Percentiles rank a stretch among this genome's conserved stretches.
Conservation (phyloP, 2,888 invertebrate species). For the Steromphala cineraria region DNA sequence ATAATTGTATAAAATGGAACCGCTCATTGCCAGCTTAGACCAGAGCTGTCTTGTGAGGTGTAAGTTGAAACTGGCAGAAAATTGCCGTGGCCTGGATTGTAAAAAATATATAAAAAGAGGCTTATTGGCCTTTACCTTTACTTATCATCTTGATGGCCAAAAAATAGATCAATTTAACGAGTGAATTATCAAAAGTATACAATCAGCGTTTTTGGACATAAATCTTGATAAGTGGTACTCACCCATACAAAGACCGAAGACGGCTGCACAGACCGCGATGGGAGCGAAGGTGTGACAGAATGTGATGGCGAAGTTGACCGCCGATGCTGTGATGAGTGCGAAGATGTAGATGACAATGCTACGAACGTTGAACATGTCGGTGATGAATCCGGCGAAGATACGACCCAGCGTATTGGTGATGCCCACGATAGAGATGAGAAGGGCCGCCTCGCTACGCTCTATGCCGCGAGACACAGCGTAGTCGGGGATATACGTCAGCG, state of each 20-base stretch:
- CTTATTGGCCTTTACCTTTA: no score
- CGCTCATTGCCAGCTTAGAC: no score
- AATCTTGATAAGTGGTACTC: constrained; percentile 28
- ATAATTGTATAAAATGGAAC: no score
- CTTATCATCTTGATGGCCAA: no score
- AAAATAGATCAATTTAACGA: no score
- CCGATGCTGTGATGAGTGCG: constrained; percentile 57
- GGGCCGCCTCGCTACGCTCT: constrained; percentile 53
- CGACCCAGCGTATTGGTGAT: constrained; percentile 65
- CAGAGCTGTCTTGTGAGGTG: no score
- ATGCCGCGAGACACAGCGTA: constrained; percentile 61
- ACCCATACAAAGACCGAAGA: constrained; percentile 73
- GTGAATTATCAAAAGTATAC: no score
- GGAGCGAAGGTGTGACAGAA: constrained; percentile 55
- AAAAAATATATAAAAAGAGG: no score
- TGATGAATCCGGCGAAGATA: constrained; percentile 59
- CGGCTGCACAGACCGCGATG: constrained; percentile 50
- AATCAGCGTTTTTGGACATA: no score
- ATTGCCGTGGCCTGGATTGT: no score
- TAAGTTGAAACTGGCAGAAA: no score
- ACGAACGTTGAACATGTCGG: constrained; percentile 54
- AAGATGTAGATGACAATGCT: constrained; percentile 59
- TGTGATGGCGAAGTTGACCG: constrained; percentile 56
- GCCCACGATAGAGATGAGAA: constrained; percentile 69
- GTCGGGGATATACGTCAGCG: constrained; percentile 66